A percentile compares a stretch with the other conserved stretches of the same genome.
phyloP scores from a whole-genome alignment of 2,113 vertebrate genomes.

The Laterallus jamaicensis region DNA sequence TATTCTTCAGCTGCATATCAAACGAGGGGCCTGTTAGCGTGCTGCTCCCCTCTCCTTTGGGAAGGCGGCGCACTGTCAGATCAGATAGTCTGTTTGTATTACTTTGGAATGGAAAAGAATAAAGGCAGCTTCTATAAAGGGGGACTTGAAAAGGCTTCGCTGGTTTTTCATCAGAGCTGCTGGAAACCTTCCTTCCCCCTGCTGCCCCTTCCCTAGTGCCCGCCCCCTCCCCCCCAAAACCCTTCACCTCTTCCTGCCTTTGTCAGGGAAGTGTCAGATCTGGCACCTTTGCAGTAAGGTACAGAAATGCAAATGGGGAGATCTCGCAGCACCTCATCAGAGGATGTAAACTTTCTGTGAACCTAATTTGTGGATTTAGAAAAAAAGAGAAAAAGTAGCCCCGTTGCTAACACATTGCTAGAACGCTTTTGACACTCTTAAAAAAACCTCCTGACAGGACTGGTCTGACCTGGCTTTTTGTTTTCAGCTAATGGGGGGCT shows the following conservation, averaged over 20 bases:
- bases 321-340: slow-evolving; percentile 44
- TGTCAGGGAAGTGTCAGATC: slow-evolving; percentile 54
- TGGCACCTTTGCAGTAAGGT: slow-evolving; percentile 48
- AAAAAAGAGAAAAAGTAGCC: neutral
- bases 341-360: slow-evolving; percentile 52
- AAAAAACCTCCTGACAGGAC: neutral
- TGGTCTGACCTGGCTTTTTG: neutral
- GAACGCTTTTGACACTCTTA: neutral
- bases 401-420: neutral
- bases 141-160: slow-evolving; percentile 34
- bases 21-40: neutral
- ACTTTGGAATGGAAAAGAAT: slow-evolving; percentile 55
- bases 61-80: neutral
- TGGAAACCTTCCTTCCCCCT: slow-evolving; percentile 15
- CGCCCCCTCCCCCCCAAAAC: neutral
- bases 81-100: slow-evolving; percentile 42
- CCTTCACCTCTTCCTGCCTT: slow-evolving; percentile 54
- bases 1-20: slow-evolving; percentile 5
- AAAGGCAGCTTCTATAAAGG: slow-evolving; percentile 30
- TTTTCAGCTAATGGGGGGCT: neutral
- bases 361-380: slow-evolving; percentile 60
- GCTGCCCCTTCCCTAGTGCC: neutral
- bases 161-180: slow-evolving; percentile 28
- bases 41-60: slow-evolving; percentile 4
- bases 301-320: slow-evolving; percentile 65